phyloP scores from a whole-genome alignment of 2,113 vertebrate species.

The Lophochroa leadbeateri region DNA sequence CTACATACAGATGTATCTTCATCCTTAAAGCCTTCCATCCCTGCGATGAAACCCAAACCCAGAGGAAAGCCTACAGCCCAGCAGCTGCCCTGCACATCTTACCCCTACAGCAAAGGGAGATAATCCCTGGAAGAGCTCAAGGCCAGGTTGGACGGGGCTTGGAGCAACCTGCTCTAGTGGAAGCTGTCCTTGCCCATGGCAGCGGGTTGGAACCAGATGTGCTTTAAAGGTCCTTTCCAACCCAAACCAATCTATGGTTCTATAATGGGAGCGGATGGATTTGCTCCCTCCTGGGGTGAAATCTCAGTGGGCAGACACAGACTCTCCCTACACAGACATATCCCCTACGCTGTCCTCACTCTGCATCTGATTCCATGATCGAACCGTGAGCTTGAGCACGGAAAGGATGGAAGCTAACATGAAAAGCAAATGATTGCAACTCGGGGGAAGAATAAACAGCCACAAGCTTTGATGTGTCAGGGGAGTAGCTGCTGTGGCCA shows the following conservation, averaged over 20 bases:
- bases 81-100: neutral
- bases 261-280: neutral
- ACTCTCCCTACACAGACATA: accelerated
- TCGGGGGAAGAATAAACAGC: neutral
- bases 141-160: neutral
- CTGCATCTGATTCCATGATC: accelerated
- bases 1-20: neutral
- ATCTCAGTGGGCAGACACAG: neutral
- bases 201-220: neutral
- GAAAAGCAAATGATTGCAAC: neutral
- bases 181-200: neutral
- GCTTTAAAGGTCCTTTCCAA: neutral
- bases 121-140: accelerated
- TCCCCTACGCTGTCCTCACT: accelerated
- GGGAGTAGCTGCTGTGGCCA: neutral
- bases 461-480: neutral
- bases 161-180: neutral
- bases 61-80: neutral
- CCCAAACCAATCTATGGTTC: neutral
- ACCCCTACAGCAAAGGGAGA: neutral
- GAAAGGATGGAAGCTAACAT: neutral
- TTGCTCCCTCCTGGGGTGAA: neutral
- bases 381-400: accelerated
- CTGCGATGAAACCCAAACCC: neutral
- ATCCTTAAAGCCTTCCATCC: neutral